These are phyloP conservation scores for Drosophila prostipennis DNA, from an alignment of 2,888 invertebrate genomes.

Conservation along the genomic window DNA sequence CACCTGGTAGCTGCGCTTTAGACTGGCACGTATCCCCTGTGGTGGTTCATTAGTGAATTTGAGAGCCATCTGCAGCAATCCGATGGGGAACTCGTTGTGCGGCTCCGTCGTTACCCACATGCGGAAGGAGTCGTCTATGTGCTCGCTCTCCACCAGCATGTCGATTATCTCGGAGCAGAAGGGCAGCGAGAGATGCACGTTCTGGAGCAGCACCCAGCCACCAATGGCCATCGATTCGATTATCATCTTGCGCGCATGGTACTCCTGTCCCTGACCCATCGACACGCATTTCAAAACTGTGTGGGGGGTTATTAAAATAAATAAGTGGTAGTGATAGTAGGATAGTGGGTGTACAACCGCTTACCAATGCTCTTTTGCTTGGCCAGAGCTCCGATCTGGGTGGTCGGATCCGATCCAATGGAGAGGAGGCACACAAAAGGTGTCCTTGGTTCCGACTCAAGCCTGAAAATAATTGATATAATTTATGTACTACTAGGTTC, in stretches of 20 bases:
- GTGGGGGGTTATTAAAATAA: background rate
- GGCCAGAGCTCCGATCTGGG: conserved; percentile 94
- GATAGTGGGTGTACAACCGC: conserved; percentile 74
- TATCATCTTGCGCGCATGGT: conserved; percentile 92
- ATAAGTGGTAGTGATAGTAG: background rate
- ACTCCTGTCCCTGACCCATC: conserved; percentile 98
- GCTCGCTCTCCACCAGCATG: conserved; percentile 93
- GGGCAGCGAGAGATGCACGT: conserved; percentile 97
- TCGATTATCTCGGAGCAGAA: conserved; percentile 97
- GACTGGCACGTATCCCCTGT: conserved; percentile 96
- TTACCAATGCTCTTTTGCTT: conserved; percentile 93
- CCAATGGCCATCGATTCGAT: conserved; percentile 91
- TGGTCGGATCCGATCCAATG: conserved; percentile 98
- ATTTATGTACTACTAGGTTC: no score
- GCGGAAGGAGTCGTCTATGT: conserved; percentile 92
- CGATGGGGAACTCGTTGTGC: conserved; percentile 96
- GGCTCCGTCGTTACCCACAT: conserved; percentile 98
- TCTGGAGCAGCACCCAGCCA: conserved; percentile 97
- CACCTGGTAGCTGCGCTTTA: conserved; percentile 95
- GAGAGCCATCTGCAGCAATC: conserved; percentile 93
- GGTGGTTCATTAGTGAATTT: conserved; percentile 99
- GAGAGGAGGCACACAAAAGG: conserved; percentile 97
- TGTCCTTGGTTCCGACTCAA: conserved; percentile 93
- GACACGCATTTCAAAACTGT: conserved; percentile 93
- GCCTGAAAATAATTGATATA: conserved; percentile 85